Base-by-base conservation (phyloP, 1,140 invertebrate species). In the Mylabris phalerata region DNA sequence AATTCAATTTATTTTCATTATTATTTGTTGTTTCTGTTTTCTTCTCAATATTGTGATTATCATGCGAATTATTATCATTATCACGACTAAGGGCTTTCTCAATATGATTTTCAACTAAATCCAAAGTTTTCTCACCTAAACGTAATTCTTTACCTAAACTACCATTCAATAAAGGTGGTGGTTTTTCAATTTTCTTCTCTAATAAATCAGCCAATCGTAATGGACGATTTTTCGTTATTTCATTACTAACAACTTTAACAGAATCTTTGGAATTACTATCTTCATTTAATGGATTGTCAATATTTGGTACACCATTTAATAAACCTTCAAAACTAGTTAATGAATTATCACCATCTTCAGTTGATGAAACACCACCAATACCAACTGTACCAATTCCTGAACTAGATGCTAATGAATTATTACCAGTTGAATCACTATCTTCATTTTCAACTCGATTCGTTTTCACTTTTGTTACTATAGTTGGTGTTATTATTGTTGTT, bases 131-230 rank as follows among this genome's bases (percentile, higher is more conserved):
- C 9, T 84, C 32, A 32, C 32, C 32, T 55, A 84, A 79, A 24
- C 81, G 76, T 46, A 82, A 68, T 63, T 85, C 83, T 65, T 82
- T 82, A 2, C 76, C 75, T 3, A 84, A 59, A 1, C 79, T 75
- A 3, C 83, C 83, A 64, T 84, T 85, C 59, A 84, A 63, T 3
- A 82, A 71, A 3, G 71, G 62, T 2, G 73, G 69, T 2, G 81
- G 78, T 25, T 83, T 81, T 7, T 83, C 80, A 0, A 88, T 77
- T 64, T 80, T 81, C 59, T 81, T 79, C 56, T 88, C 85, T 0
- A 88, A 69, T 24, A 88, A 71, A 70, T 88, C 85, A 0, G 84
- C 84, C 4, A 89, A 69, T 78, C 86, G 83, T 63, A 82, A 75
- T 57, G 77, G 71, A 74, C 79, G 73, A 44, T 71, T 67, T 19